Conservation (phyloP, 2,888 invertebrate species). For the Rhodophaea formosa region DNA sequence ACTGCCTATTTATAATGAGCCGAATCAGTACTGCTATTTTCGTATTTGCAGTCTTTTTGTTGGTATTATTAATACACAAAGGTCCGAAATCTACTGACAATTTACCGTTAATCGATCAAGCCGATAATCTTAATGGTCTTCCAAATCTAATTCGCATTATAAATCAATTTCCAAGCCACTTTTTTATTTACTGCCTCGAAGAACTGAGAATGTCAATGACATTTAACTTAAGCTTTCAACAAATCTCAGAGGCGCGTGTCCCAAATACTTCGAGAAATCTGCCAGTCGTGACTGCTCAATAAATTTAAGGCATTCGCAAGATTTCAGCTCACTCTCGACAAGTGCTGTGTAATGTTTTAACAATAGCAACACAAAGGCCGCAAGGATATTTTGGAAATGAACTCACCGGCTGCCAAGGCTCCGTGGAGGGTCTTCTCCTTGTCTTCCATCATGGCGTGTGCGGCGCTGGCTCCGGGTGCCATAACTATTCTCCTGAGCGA, state of each 20-base stretch:
- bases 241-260: constrained; percentile 30
- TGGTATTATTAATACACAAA: not conserved
- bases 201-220: constrained; percentile 38
- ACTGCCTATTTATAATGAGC: constrained; percentile 4
- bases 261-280: constrained; percentile 16
- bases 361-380: not conserved
- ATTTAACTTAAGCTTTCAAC: constrained; percentile 26
- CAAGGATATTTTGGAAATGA: constrained; percentile 13
- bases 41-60: not conserved
- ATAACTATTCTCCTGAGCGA: constrained; percentile 75
- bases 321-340: constrained; percentile 18
- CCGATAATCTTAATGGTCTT: not conserved
- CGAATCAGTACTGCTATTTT: constrained; percentile 15
- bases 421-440: constrained; percentile 71
- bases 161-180: not conserved
- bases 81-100: not conserved
- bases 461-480: constrained; percentile 81
- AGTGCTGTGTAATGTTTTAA: not conserved
- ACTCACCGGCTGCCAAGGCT: constrained; percentile 59
- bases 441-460: constrained; percentile 78
- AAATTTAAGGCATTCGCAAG: not conserved
- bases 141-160: not conserved
- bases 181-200: constrained; percentile 5
- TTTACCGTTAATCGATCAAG: not conserved
- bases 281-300: not conserved